phyloP scores from a whole-genome alignment of 1,140 invertebrate species.

The Thalassaphorura encarpata region DNA sequence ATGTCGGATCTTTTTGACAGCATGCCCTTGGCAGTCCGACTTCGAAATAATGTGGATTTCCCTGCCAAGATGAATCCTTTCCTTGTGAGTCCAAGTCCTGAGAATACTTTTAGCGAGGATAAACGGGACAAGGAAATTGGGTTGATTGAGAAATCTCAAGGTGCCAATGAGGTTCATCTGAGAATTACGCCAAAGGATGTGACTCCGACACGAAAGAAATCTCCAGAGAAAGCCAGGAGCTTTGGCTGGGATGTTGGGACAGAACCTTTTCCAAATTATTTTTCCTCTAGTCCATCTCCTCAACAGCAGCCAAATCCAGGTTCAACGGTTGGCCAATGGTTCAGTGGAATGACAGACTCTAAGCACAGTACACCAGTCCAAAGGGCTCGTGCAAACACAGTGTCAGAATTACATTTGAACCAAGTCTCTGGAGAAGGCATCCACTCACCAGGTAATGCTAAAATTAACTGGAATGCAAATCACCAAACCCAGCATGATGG shows the following conservation, averaged over 20 bases:
- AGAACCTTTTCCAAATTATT: not conserved
- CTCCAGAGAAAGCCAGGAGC: not conserved
- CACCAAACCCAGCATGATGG: not conserved
- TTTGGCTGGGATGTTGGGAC: not conserved
- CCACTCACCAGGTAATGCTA: not conserved
- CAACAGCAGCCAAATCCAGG: too few species aligned
- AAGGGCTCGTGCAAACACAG: not conserved
- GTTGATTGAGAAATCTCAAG: too few species aligned
- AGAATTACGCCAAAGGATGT: too few species aligned
- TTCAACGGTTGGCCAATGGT: not conserved
- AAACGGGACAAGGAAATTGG: too few species aligned
- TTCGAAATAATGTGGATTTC: conserved; percentile 17
- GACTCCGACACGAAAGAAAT: too few species aligned
- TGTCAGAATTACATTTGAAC: not conserved
- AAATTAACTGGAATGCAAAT: not conserved
- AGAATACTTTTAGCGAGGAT: too few species aligned
- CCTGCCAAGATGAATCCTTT: conserved; percentile 23
- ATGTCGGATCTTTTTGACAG: too few species aligned
- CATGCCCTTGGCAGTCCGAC: too few species aligned
- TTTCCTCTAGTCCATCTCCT: too few species aligned
- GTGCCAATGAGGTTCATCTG: too few species aligned
- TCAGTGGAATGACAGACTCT: not conserved
- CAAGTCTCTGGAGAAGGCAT: not conserved
- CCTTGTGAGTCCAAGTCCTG: not conserved
- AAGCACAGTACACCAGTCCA: not conserved